phyloP scores from a whole-genome alignment of 2,797 vertebrate species.

The Forpus xanthops region DNA sequence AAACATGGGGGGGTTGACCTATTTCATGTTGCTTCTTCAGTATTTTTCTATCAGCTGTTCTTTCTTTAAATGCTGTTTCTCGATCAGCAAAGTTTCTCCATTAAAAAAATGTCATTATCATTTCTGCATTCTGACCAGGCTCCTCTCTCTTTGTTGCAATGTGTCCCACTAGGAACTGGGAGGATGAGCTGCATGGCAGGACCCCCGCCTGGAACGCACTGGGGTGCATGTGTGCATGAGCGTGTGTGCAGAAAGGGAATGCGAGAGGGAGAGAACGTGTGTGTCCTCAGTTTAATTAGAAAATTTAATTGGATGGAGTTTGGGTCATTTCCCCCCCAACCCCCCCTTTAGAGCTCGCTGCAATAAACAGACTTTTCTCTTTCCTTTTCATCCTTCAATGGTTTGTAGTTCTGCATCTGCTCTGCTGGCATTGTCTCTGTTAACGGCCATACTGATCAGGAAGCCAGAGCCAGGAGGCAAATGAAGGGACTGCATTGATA shows the following conservation, averaged over 20 bases:
- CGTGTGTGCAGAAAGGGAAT: not conserved
- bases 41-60: not conserved
- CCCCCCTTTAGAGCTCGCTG: conserved; percentile 40
- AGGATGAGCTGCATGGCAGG: not conserved
- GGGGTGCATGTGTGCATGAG: not conserved
- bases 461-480: conserved; percentile 57
- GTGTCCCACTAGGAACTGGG: not conserved
- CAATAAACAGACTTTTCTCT: conserved; percentile 65
- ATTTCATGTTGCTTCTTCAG: not conserved
- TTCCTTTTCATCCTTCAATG: conserved; percentile 62
- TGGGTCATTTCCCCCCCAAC: not conserved
- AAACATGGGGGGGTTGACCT: not conserved
- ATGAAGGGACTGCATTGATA: conserved; percentile 56
- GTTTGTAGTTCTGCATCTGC: conserved; percentile 70
- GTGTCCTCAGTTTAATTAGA: conserved; percentile 63
- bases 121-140: not conserved
- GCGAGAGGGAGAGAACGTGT: not conserved
- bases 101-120: not conserved
- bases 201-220: not conserved
- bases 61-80: not conserved
- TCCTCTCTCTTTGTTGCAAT: not conserved
- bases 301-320: conserved; percentile 62
- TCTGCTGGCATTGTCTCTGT: conserved; percentile 66
- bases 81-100: not conserved
- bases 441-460: conserved; percentile 57